These are phyloP conservation scores for Venustoraphidia nigricollis DNA, from an alignment of 2,888 invertebrate species.

Conservation along the genomic window DNA sequence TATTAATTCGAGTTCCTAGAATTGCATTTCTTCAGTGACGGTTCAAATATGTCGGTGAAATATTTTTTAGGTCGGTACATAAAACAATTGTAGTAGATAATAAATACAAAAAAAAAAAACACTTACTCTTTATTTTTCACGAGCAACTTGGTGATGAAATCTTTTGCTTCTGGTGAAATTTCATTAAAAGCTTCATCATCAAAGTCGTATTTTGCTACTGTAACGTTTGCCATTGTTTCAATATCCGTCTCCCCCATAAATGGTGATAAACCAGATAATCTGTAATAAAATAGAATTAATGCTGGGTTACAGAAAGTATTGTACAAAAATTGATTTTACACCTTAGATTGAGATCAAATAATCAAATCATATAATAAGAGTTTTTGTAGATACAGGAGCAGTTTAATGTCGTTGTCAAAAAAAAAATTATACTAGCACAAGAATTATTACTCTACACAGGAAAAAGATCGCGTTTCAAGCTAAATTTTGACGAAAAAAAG, in stretches of 20 bases:
- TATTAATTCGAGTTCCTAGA: too few relatives aligned
- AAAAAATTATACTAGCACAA: too few relatives aligned
- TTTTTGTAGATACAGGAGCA: too few relatives aligned
- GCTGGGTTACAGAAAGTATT: neutral
- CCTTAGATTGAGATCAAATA: neutral
- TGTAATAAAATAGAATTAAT: slow-evolving; percentile 24
- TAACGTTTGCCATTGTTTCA: slow-evolving; percentile 98
- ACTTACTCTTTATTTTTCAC: slow-evolving; percentile 85
- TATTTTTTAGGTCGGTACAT: too few relatives aligned
- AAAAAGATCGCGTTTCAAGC: too few relatives aligned
- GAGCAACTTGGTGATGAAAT: slow-evolving; percentile 85
- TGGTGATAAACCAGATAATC: slow-evolving; percentile 89
- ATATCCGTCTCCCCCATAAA: slow-evolving; percentile 97
- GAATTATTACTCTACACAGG: too few relatives aligned
- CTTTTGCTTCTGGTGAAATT: slow-evolving; percentile 88
- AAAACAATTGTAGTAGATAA: neutral
- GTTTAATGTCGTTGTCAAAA: too few relatives aligned
- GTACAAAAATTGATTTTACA: neutral
- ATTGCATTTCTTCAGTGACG: too few relatives aligned
- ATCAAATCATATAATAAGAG: neutral
- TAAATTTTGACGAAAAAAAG: too few relatives aligned
- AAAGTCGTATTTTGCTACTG: slow-evolving; percentile 92
- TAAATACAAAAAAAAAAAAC: slow-evolving; percentile 3
- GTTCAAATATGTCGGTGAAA: too few relatives aligned
- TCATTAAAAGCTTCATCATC: slow-evolving; percentile 93